These are phyloP conservation scores for Crotophaga sulcirostris DNA, from an alignment of 2,113 vertebrate species.

Conservation along the genomic window DNA sequence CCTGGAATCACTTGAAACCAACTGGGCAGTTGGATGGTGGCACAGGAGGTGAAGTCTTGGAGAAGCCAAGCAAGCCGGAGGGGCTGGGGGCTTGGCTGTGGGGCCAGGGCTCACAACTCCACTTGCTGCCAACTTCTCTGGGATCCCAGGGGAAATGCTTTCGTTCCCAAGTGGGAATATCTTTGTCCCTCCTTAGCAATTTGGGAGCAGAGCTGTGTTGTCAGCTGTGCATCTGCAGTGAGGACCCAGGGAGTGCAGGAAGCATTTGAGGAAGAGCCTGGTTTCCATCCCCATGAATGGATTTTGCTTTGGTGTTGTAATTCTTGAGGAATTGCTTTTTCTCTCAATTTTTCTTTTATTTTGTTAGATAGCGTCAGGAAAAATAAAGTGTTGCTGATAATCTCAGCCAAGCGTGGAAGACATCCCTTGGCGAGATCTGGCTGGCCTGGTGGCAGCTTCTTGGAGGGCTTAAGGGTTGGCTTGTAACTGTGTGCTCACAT, in stretches of 20 bases:
- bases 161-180: background rate
- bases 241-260: background rate
- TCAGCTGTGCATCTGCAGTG: background rate
- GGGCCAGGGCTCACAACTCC: background rate
- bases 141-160: background rate
- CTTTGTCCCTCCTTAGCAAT: fast-evolving
- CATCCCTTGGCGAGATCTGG: background rate
- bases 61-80: no score
- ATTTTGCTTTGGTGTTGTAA: background rate
- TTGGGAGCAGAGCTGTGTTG: background rate
- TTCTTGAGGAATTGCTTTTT: background rate
- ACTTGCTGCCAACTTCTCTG: background rate
- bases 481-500: fast-evolving
- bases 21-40: background rate
- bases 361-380: background rate
- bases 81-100: background rate
- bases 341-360: background rate
- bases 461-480: background rate
- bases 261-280: background rate
- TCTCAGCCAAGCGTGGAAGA: background rate
- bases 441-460: background rate
- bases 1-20: fast-evolving
- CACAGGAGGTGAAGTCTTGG: background rate
- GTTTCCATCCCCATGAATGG: background rate
- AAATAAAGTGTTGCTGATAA: background rate